Evolutionary conservation across 2,113 vertebrate genomes (phyloP), one percentile per base, ranked within the genome.

Genomic region (Cochlearius cochlearius): DNA sequence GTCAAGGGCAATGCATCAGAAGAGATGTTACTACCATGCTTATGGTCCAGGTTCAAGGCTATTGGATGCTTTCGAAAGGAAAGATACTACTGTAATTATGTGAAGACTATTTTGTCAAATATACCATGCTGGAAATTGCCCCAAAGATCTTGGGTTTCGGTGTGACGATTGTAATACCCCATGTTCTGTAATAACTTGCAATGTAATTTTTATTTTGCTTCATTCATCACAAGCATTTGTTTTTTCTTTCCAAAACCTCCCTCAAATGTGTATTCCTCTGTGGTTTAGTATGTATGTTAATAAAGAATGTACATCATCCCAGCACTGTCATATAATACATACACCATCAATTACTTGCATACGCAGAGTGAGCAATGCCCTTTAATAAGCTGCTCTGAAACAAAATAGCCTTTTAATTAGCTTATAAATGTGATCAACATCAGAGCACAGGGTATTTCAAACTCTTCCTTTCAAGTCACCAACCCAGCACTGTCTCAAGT

Each of bases 341-440:
- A 71, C 25, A 60, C 14, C 45, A 79, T 82, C 58, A 68, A 91
- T 93, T 97, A 97, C 91, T 95, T 95, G 80, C 90, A 92, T 80
- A 81, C 34, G 1, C 49, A 94, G 30, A 78, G 39, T 68, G 39
- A 92, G 39, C 32, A 72, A 41, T 71, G 25, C 23, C 56, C 43
- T 92, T 91, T 88, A 93, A 86, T 88, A 93, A 88, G 43, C 23
- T 90, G 11, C 23, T 75, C 36, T 79, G 39, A 92, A 94, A 85
- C 59, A 92, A 90, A 95, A 90, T 82, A 60, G 9, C 58, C 36
- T 73, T 90, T 92, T 79, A 86, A 92, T 93, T 86, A 77, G 29
- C 55, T 96, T 92, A 80, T 73, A 96, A 96, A 96, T 94, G 71
- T 96, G 84, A 91, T 94, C 92, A 96, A 34, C 71, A 96, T 94